phyloP scores from a whole-genome alignment of 2,797 vertebrate species.

The Bryconaethiops microstoma region DNA sequence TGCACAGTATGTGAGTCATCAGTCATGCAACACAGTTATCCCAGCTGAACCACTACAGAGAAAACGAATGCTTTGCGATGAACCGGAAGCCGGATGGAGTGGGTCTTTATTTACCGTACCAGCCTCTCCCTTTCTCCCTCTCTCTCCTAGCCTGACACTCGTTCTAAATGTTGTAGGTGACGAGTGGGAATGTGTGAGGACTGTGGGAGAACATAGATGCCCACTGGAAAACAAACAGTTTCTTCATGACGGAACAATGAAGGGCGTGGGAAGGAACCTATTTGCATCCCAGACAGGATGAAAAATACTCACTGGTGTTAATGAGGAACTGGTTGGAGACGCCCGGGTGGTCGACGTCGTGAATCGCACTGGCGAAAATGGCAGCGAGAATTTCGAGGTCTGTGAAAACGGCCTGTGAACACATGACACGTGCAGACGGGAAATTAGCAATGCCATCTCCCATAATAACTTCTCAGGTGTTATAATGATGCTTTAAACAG shows the following conservation, averaged over 20 bases:
- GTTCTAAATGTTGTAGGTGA: conserved; percentile 21
- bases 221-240: conserved; percentile 1
- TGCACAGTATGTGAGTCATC: not conserved
- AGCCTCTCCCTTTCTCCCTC: not conserved
- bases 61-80: not conserved
- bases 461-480: not conserved
- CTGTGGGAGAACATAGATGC: conserved; percentile 5
- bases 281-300: conserved; percentile 9
- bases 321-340: conserved; percentile 88
- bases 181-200: conserved; percentile 30
- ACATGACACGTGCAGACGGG: conserved; percentile 2
- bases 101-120: not conserved
- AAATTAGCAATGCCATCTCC: not conserved
- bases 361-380: conserved; percentile 83
- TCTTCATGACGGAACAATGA: conserved; percentile 11
- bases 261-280: conserved; percentile 16
- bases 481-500: not conserved
- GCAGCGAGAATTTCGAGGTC: conserved; percentile 84
- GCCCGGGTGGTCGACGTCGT: conserved; percentile 83
- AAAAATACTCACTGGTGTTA: conserved; percentile 81
- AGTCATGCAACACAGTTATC: not conserved
- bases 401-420: conserved; percentile 80
- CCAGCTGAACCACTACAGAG: not conserved
- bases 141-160: not conserved
- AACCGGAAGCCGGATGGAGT: conserved; percentile 7